phyloP scores from a whole-genome alignment of 2,888 invertebrate species.

The Drosophila pegasa region DNA sequence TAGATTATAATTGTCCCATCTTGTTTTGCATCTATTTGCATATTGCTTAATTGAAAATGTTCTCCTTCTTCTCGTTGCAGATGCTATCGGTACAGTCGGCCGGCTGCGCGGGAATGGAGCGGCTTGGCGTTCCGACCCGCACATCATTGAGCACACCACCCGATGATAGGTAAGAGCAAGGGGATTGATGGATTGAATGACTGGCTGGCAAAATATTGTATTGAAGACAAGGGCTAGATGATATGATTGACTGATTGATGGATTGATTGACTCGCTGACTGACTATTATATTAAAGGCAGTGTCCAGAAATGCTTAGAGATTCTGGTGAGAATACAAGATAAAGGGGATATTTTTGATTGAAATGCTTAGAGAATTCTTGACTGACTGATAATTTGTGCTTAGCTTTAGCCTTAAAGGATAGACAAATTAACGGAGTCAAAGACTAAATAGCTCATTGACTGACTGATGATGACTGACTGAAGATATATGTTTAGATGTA shows the following conservation, averaged over 20 bases:
- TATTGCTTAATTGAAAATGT: not conserved
- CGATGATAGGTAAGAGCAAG: slow-evolving; percentile 84
- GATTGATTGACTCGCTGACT: not conserved
- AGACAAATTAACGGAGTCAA: too few species aligned
- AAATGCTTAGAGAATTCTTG: too few species aligned
- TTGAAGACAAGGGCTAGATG: too few species aligned
- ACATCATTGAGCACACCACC: slow-evolving; percentile 85
- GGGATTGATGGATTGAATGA: not conserved
- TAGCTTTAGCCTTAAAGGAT: too few species aligned
- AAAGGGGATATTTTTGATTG: too few species aligned
- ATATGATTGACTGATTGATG: too few species aligned
- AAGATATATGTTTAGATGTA: too few species aligned
- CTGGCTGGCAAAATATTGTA: not conserved
- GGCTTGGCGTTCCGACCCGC: slow-evolving; percentile 87
- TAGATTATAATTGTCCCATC: not conserved
- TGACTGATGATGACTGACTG: not conserved
- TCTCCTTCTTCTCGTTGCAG: slow-evolving; percentile 80
- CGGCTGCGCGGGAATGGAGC: slow-evolving; percentile 91
- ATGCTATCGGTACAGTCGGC: slow-evolving; percentile 91
- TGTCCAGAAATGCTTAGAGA: too few species aligned
- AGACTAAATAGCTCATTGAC: too few species aligned
- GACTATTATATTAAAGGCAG: too few species aligned
- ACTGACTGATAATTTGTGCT: too few species aligned
- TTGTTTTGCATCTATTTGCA: not conserved
- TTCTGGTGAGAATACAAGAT: too few species aligned